A percentile compares a stretch with the other conserved stretches of the same genome.
Evolutionary conservation across 1,140 invertebrate species (phyloP).

Genomic region (Drosophila carrolli): DNA sequence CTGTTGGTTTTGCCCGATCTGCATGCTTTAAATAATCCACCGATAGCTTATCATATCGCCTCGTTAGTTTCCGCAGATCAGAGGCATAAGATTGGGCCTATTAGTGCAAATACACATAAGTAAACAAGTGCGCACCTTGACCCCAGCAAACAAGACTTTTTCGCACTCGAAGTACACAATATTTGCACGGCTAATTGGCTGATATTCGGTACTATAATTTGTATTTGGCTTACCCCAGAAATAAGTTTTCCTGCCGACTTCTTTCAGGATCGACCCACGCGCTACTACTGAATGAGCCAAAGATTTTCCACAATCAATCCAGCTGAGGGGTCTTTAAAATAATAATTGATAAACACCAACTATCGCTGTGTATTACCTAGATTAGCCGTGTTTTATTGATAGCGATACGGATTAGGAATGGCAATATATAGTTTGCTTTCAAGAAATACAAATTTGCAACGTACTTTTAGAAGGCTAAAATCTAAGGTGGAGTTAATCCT

Average conservation of each 20-base stretch:
- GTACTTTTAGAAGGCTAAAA: background rate
- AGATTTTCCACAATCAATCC: slow-evolving; percentile 29
- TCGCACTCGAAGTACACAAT: background rate
- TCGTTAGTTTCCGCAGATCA: slow-evolving; percentile 39
- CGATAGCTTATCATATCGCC: slow-evolving; percentile 61
- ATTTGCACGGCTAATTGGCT: slow-evolving; percentile 1
- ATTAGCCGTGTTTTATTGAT: slow-evolving; percentile 59
- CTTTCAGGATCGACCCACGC: slow-evolving; percentile 31
- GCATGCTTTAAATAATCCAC: slow-evolving; percentile 47
- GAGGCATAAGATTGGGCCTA: slow-evolving; percentile 24
- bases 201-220: background rate
- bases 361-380: slow-evolving; percentile 50
- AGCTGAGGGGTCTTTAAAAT: slow-evolving; percentile 62
- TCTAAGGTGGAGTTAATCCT: background rate
- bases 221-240: slow-evolving; percentile 14
- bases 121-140: slow-evolving; percentile 42
- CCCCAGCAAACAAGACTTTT: slow-evolving; percentile 12
- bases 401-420: slow-evolving; percentile 63
- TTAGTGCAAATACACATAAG: slow-evolving; percentile 5
- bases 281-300: slow-evolving; percentile 41
- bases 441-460: slow-evolving; percentile 2
- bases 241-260: slow-evolving; percentile 5
- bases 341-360: slow-evolving; percentile 41
- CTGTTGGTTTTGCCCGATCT: slow-evolving; percentile 30
- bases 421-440: background rate